phyloP scores from a whole-genome alignment of 2,113 vertebrate genomes.

The Phylloscopus trochilus region DNA sequence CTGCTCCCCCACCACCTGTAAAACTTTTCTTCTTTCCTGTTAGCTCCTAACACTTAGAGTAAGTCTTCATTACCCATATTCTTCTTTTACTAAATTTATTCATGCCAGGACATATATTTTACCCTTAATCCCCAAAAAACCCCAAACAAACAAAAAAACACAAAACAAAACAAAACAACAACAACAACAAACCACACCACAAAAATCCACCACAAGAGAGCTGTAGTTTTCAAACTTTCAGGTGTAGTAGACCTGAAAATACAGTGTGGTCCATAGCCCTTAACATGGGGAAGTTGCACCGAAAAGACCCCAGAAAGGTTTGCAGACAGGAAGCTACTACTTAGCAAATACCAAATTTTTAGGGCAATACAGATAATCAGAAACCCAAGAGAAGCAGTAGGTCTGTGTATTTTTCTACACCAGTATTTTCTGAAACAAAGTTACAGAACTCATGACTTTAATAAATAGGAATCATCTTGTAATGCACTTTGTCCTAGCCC shows the following conservation, averaged over 20 bases:
- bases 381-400: neutral
- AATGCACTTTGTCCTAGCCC: neutral
- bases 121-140: neutral
- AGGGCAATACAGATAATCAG: neutral
- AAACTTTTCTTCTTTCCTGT: neutral
- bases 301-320: neutral
- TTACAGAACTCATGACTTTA: neutral
- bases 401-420: neutral
- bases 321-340: neutral
- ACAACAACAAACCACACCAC: neutral
- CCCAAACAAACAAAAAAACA: neutral
- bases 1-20: neutral
- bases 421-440: neutral
- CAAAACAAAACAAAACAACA: neutral
- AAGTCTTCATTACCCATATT: neutral
- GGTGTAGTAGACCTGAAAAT: neutral
- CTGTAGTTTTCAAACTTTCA: neutral
- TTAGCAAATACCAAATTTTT: neutral
- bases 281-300: neutral
- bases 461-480: neutral
- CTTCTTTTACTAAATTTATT: neutral
- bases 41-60: neutral
- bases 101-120: neutral
- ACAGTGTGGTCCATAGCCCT: neutral
- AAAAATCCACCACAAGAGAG: neutral